Evolutionary conservation across 2,797 vertebrate species (phyloP).

Genomic region (Odontamblyopus rebecca): DNA sequence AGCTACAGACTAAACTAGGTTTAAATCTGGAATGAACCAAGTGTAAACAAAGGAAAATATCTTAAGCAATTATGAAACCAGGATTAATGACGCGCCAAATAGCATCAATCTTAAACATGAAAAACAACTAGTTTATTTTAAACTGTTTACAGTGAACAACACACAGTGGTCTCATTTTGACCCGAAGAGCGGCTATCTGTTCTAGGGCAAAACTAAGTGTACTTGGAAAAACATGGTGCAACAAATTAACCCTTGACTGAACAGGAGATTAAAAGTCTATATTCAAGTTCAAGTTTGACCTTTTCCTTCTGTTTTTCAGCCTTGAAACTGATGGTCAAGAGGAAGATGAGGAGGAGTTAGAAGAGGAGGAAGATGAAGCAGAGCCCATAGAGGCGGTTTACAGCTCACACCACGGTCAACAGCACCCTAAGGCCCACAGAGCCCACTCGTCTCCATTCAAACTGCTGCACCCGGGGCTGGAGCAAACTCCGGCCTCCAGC

Average conservation of each 20-base stretch:
- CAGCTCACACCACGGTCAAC: slow-evolving; percentile 49
- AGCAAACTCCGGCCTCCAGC: slow-evolving; percentile 93
- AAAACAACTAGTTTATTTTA: too few relatives aligned
- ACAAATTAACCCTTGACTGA: neutral
- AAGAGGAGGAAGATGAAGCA: slow-evolving; percentile 50
- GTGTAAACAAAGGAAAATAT: neutral
- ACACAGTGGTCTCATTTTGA: too few relatives aligned
- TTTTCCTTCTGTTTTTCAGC: slow-evolving; percentile 85
- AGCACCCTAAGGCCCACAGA: slow-evolving; percentile 69
- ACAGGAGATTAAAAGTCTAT: too few relatives aligned
- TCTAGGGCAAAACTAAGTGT: too few relatives aligned
- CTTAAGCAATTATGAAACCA: neutral
- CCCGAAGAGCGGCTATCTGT: too few relatives aligned
- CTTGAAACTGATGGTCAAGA: slow-evolving; percentile 86
- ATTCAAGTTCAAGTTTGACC: slow-evolving; percentile 79
- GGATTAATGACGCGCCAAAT: neutral
- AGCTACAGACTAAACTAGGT: neutral
- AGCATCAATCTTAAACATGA: too few relatives aligned
- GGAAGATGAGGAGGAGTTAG: slow-evolving; percentile 71
- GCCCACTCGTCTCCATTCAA: slow-evolving; percentile 65
- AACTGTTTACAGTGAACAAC: too few relatives aligned
- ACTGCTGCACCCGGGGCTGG: slow-evolving; percentile 84
- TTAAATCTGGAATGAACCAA: neutral
- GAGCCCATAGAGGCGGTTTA: slow-evolving; percentile 80
- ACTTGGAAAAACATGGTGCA: too few relatives aligned